A percentile compares a stretch with the other conserved stretches of the same genome.
Evolutionary conservation across 2,888 invertebrate species (phyloP).

Genomic region (Aleiodes leptofemur): DNA sequence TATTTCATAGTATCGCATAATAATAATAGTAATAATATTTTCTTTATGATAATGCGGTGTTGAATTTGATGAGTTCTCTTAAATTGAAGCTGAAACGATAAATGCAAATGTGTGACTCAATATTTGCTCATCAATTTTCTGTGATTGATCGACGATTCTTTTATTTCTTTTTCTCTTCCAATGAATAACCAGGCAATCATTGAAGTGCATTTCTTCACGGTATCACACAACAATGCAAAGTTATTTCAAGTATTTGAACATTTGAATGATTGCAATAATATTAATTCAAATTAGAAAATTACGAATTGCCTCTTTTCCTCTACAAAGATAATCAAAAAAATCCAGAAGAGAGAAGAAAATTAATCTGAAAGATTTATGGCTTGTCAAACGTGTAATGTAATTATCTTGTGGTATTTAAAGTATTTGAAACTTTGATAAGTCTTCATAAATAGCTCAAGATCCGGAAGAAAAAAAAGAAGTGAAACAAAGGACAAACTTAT

Average conservation of each 20-base stretch:
- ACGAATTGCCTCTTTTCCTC: background rate
- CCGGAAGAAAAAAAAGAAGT: background rate
- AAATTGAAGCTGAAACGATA: background rate
- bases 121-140: background rate
- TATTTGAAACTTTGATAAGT: conserved; percentile 14
- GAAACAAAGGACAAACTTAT: conserved; percentile 7
- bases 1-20: background rate
- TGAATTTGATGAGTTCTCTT: background rate
- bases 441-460: conserved; percentile 17
- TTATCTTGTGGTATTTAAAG: conserved; percentile 19
- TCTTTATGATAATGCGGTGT: background rate
- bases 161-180: background rate
- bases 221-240: background rate
- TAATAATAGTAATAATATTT: background rate
- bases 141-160: background rate
- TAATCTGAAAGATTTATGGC: background rate
- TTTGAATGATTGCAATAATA: no score
- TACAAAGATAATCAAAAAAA: background rate
- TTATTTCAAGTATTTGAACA: no score
- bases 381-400: background rate
- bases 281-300: no score
- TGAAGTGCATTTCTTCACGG: background rate
- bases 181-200: background rate
- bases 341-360: background rate
- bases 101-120: no score